Evolutionary conservation across 2,888 invertebrate genomes (phyloP).

Genomic region (Hirtodrosophila cameraria): DNA sequence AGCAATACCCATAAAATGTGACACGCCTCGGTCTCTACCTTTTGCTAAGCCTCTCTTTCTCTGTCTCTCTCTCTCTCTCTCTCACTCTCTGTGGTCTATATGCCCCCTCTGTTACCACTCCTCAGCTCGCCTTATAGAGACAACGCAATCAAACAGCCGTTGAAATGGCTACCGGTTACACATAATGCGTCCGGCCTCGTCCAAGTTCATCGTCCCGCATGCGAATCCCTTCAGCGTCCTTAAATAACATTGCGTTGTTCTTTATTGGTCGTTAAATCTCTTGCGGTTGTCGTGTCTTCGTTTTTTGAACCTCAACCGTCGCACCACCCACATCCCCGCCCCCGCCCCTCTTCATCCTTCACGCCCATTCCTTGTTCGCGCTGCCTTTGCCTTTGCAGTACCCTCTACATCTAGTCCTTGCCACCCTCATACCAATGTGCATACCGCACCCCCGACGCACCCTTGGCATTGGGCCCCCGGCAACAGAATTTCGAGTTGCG

Average conservation of each 20-base stretch:
- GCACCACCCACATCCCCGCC: slow-evolving; percentile 19
- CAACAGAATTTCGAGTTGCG: slow-evolving; percentile 38
- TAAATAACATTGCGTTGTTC: slow-evolving; percentile 78
- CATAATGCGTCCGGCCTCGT: slow-evolving; percentile 72
- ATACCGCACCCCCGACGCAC: slow-evolving; percentile 19
- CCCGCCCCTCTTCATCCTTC: slow-evolving; percentile 16
- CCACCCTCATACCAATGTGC: slow-evolving; percentile 14
- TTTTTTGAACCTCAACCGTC: slow-evolving; percentile 23
- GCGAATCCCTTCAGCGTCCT: slow-evolving; percentile 71
- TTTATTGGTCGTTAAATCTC: slow-evolving; percentile 80
- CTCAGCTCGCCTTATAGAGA: no score
- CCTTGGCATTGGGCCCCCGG: slow-evolving; percentile 24
- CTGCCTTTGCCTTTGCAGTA: no score
- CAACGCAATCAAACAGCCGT: slow-evolving; percentile 69
- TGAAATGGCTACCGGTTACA: slow-evolving; percentile 78
- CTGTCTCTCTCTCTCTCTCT: background rate
- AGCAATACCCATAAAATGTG: slow-evolving; percentile 69
- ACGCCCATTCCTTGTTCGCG: no score
- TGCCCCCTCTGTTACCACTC: no score
- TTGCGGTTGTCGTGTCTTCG: slow-evolving; percentile 77
- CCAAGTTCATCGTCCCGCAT: slow-evolving; percentile 25
- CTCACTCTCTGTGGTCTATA: no score
- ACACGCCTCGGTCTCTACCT: slow-evolving; percentile 57
- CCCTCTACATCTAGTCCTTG: background rate
- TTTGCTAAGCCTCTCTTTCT: background rate